Evolutionary conservation across 2,888 invertebrate species (phyloP).

Genomic region (Tigriopus californicus): DNA sequence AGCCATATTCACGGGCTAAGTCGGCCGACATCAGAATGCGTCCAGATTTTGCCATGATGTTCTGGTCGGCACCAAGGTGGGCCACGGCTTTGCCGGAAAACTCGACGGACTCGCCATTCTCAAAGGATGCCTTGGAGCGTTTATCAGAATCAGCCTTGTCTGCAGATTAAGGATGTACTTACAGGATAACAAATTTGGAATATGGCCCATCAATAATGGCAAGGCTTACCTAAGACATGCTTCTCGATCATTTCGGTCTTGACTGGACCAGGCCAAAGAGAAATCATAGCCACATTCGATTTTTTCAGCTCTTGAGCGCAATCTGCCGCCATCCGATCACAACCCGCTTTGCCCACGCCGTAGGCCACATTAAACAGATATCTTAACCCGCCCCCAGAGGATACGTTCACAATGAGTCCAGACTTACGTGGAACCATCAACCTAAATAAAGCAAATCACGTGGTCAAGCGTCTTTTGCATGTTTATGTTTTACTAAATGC

Average conservation of each 20-base stretch:
- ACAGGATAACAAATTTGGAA: too few relatives aligned
- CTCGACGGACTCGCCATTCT: conserved; percentile 6
- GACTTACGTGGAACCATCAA: conserved; percentile 1
- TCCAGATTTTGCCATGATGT: conserved; percentile 11
- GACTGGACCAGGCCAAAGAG: conserved; percentile 15
- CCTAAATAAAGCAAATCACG: not conserved
- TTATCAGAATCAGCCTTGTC: not conserved
- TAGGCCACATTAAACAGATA: conserved; percentile 11
- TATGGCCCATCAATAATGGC: not conserved
- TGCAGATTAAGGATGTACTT: too few relatives aligned
- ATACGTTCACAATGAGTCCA: conserved; percentile 12
- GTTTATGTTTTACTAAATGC: too few relatives aligned
- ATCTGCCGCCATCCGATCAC: conserved; percentile 15
- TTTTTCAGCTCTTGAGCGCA: conserved; percentile 13
- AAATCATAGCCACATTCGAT: conserved; percentile 11
- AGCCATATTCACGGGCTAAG: conserved; percentile 10
- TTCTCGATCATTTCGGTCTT: conserved; percentile 3
- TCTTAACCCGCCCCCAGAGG: conserved; percentile 2
- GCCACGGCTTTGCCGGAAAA: conserved; percentile 8
- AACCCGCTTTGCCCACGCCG: conserved; percentile 13
- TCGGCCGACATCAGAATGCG: not conserved
- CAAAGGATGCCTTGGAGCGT: not conserved
- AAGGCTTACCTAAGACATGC: not conserved
- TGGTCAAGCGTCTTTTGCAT: too few relatives aligned
- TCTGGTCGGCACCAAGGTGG: not conserved